Evolutionary conservation across 2,797 vertebrate genomes (phyloP), one percentile per base, ranked within the genome.

Genomic region (Karalla daura): DNA sequence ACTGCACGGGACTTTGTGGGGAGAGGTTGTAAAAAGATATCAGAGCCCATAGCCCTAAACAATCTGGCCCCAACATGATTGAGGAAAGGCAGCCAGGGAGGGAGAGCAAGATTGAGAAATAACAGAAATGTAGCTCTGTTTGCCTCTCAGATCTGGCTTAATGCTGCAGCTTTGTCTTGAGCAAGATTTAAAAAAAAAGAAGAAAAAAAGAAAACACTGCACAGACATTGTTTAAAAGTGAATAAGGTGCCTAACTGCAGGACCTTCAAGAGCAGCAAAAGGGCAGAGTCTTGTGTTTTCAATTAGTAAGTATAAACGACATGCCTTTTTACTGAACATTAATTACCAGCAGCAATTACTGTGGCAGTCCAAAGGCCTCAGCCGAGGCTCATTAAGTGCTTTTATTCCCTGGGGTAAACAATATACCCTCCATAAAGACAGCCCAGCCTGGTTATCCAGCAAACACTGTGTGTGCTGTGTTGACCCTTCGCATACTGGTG

Each of bases 261-360:
- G 64, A 33, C 55, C 68, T 72, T 58, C 21, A 68, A 44, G 54
- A 74, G 71, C 67, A 78, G 58, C 64, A 78, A 85, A 80, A 81
- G 61, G 76, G 73, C 69, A 56, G 58, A 39, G 68, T 76, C 81
- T 86, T 83, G 68, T 92, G 91, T 86, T 92, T 92, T 89, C 86
- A 92, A 88, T 93, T 88, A 92, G 74, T 21, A 54, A 61, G 61
- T 53, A 80, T 74, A 68, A 83, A 82, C 68, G 37, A 68, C 75
- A 63, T 60, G 65, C 49, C 71, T 79, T 85, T n/a, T 88, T 84
- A 80, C 74, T 70, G 58, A 81, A 68, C 84, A 73, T 88, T 87
- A 86, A 93, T 91, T 91, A 89, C 65, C 74, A 70, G 66, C 69
- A 63, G 80, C 86, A 83, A 86, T 91, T 91, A 88, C 63, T 78